Evolutionary conservation across 2,113 vertebrate genomes (phyloP).

Genomic region (Notiomystis cincta): DNA sequence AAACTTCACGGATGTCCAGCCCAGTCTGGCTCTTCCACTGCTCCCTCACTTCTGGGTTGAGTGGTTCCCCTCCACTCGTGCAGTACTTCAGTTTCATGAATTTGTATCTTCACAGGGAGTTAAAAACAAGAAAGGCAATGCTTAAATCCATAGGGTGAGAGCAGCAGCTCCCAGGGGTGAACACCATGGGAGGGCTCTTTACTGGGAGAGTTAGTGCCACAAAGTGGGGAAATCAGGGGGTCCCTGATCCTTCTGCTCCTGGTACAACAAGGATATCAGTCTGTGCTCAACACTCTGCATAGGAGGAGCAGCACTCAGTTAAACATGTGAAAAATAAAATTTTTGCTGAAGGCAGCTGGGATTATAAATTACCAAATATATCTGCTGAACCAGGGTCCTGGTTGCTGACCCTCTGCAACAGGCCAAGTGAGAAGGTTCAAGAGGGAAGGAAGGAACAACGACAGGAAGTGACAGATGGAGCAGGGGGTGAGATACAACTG

Average conservation of each 20-base stretch:
- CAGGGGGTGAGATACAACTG: background rate
- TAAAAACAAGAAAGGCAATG: background rate
- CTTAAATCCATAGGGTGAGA: background rate
- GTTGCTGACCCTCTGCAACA: background rate
- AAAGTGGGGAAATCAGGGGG: background rate
- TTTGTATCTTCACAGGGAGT: constrained; percentile 45
- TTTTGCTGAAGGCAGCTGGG: background rate
- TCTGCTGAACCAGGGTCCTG: background rate
- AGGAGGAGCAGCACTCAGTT: background rate
- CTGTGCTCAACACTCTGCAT: background rate
- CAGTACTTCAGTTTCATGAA: constrained; percentile 72
- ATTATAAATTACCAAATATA: background rate
- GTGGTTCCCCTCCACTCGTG: constrained; percentile 68
- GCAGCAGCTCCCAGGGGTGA: background rate
- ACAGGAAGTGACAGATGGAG: background rate
- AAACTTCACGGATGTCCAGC: constrained; percentile 69
- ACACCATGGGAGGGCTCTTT: background rate
- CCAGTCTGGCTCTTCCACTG: constrained; percentile 76
- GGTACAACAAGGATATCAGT: background rate
- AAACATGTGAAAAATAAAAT: background rate
- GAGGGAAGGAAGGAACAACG: background rate
- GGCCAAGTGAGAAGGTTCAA: background rate
- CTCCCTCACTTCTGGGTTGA: constrained; percentile 75
- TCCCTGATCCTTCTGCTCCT: background rate
- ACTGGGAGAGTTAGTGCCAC: background rate